Conservation (phyloP, 2,888 invertebrate genomes). For the Anticlea derivata region DNA sequence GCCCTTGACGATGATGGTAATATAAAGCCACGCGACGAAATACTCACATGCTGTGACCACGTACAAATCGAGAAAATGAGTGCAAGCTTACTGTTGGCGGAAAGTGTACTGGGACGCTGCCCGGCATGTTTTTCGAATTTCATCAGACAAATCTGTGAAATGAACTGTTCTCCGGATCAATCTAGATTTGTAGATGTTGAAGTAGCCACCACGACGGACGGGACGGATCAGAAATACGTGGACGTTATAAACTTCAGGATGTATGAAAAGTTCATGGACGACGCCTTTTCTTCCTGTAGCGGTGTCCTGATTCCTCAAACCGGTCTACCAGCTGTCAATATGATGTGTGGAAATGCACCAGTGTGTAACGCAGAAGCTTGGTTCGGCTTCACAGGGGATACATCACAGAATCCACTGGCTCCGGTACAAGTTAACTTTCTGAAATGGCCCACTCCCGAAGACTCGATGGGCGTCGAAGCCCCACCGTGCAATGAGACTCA, state of each 20-base stretch:
- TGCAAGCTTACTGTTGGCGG: conserved; percentile 83
- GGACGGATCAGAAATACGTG: conserved; percentile 58
- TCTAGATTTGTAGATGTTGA: conserved; percentile 65
- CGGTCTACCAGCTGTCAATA: conserved; percentile 88
- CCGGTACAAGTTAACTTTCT: conserved; percentile 87
- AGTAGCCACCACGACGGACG: conserved; percentile 40
- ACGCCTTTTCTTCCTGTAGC: conserved; percentile 90
- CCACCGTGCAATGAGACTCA: conserved; percentile 85
- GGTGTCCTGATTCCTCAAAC: conserved; percentile 90
- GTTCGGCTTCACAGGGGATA: conserved; percentile 86
- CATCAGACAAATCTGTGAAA: conserved; percentile 89
- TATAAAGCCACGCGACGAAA: conserved; percentile 55
- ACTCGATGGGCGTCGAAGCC: conserved; percentile 71
- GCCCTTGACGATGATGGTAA: conserved; percentile 65
- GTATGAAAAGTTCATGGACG: conserved; percentile 84
- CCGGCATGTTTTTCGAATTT: conserved; percentile 92
- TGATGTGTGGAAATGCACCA: conserved; percentile 90
- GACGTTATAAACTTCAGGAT: conserved; percentile 78
- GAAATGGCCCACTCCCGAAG: conserved; percentile 59
- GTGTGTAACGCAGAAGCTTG: conserved; percentile 86
- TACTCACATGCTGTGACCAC: conserved; percentile 85
- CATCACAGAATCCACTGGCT: conserved; percentile 73
- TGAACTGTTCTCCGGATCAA: conserved; percentile 92
- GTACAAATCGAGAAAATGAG: conserved; percentile 81
- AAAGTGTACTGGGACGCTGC: conserved; percentile 89